phyloP scores from a whole-genome alignment of 92 coral and sea anemone genomes.

The Heteractis magnifica region DNA sequence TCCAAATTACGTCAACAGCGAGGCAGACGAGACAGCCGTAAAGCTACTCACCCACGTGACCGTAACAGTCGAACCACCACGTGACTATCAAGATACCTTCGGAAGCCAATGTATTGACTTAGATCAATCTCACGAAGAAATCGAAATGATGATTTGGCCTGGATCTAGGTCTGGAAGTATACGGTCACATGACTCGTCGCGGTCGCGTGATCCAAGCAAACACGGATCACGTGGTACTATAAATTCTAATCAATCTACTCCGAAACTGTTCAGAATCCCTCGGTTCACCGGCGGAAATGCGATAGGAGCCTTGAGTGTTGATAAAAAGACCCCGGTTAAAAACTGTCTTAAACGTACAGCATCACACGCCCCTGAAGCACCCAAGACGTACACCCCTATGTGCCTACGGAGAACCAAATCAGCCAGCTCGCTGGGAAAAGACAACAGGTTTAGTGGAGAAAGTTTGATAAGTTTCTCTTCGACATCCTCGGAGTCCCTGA shows the following conservation, averaged over 20 bases:
- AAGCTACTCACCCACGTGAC: conserved; percentile 51
- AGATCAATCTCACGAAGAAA: conserved; percentile 41
- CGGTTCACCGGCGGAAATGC: conserved; percentile 56
- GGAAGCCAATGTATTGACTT: conserved; percentile 41
- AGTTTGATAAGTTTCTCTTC: conserved; percentile 58
- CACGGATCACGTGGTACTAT: conserved; percentile 55
- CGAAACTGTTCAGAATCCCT: conserved; percentile 62
- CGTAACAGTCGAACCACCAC: conserved; percentile 55
- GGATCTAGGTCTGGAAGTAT: conserved; percentile 60
- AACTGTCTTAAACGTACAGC: conserved; percentile 71
- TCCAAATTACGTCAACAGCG: conserved; percentile 54
- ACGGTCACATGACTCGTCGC: conserved; percentile 40
- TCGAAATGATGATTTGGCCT: conserved; percentile 36
- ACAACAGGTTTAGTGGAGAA: conserved; percentile 72
- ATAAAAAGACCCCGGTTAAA: conserved; percentile 34
- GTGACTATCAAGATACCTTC: conserved; percentile 46
- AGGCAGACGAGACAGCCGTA: conserved; percentile 41
- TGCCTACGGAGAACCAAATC: conserved; percentile 72
- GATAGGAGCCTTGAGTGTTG: conserved; percentile 37
- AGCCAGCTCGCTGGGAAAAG: conserved; percentile 68
- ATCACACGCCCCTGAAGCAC: conserved; percentile 69
- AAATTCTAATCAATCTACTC: conserved; percentile 71
- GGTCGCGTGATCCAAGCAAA: conserved; percentile 56
- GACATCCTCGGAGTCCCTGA: conserved; percentile 75
- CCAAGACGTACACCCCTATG: conserved; percentile 46